Evolutionary conservation across 2,113 vertebrate species (phyloP).

Genomic region (Ictalurus punctatus): DNA sequence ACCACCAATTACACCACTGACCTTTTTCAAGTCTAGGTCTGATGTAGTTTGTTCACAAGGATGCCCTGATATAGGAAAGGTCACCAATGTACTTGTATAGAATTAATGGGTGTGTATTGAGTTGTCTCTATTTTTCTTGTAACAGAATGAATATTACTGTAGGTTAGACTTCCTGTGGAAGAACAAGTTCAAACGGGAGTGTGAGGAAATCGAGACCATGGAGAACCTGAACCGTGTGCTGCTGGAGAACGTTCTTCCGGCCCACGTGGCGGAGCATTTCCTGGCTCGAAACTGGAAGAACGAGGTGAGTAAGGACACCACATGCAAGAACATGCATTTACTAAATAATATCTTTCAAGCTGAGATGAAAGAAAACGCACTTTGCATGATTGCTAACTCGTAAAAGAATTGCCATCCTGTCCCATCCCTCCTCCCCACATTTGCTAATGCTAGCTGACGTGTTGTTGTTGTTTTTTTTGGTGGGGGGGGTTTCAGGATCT

Average conservation of each 20-base stretch:
- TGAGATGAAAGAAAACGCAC: not conserved
- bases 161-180: conserved; percentile 99
- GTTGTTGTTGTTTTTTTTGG: not conserved
- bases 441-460: conserved; percentile 1
- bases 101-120: conserved; percentile 39
- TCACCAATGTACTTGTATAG: conserved; percentile 20
- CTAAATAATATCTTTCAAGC: not conserved
- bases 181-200: conserved; percentile 99
- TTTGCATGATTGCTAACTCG: not conserved
- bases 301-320: conserved; percentile 73
- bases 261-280: conserved; percentile 97
- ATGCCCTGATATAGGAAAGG: not conserved
- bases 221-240: conserved; percentile 96
- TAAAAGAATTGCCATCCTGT: not conserved
- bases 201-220: conserved; percentile 99
- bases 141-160: conserved; percentile 99
- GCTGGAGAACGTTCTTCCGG: conserved; percentile 95
- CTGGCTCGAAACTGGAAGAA: conserved; percentile 95
- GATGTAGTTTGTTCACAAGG: conserved; percentile 19
- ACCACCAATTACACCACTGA: conserved; percentile 11
- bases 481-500: conserved; percentile 78
- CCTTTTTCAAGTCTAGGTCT: conserved; percentile 15
- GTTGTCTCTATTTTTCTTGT: conserved; percentile 89
- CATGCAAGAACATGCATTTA: not conserved
- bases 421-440: not conserved